These are phyloP conservation scores for Cynopterus sphinx DNA, from an alignment of 2,797 vertebrate genomes.

Conservation along the genomic window DNA sequence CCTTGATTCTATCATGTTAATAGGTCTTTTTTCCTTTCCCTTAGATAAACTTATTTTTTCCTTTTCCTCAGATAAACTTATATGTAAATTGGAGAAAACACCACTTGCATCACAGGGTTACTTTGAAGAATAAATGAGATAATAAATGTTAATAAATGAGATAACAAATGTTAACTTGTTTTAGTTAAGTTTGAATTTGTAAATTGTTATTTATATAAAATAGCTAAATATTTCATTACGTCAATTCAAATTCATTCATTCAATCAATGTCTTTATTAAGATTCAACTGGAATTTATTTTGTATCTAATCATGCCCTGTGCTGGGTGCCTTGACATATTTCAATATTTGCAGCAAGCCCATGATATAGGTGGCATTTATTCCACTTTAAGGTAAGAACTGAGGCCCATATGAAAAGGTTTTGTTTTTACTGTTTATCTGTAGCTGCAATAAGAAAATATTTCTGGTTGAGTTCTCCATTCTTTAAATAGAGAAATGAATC, in stretches of 20 bases:
- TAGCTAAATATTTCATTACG: background rate
- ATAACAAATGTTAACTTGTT: background rate
- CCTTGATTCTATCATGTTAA: background rate
- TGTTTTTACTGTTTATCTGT: background rate
- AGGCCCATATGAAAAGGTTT: background rate
- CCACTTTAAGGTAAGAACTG: background rate
- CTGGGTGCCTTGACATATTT: background rate
- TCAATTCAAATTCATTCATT: background rate
- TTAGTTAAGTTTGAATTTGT: background rate
- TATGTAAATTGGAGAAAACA: background rate
- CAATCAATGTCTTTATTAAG: background rate
- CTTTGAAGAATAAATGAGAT: background rate
- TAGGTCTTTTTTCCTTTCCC: background rate
- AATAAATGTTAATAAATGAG: background rate
- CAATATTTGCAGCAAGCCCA: background rate
- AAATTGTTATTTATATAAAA: slow-evolving; percentile 15
- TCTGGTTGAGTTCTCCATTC: slow-evolving; percentile 64
- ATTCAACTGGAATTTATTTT: slow-evolving; percentile 18
- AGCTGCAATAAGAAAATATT: slow-evolving; percentile 21
- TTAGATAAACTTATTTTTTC: background rate
- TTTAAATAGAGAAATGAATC: slow-evolving; percentile 73
- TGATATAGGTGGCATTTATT: background rate
- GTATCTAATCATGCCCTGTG: background rate
- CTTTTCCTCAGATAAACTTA: background rate
- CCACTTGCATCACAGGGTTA: background rate